These are phyloP conservation scores for Cuculus canorus DNA, from an alignment of 2,797 vertebrate genomes.

Conservation along the genomic window DNA sequence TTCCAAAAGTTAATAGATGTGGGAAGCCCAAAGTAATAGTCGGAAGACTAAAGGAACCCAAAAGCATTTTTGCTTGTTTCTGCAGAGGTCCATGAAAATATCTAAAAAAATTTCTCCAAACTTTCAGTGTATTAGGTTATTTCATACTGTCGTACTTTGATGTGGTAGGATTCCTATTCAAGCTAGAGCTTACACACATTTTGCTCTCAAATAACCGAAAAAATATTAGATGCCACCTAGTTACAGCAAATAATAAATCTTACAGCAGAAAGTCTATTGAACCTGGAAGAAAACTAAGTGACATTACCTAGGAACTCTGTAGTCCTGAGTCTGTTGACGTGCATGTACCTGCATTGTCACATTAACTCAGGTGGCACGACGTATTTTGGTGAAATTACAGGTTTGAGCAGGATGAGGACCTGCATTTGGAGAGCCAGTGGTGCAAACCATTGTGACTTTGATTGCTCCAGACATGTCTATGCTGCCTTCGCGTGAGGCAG, in stretches of 20 bases:
- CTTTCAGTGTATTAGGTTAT: not conserved
- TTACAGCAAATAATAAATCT: not conserved
- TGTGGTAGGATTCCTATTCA: not conserved
- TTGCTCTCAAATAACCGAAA: not conserved
- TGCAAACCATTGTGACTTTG: not conserved
- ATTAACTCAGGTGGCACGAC: not conserved
- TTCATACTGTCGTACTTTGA: not conserved
- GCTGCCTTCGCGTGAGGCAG: not conserved
- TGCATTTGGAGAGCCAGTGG: not conserved
- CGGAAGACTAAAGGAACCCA: not conserved
- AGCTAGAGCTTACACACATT: not conserved
- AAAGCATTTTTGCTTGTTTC: not conserved
- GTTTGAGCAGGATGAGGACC: not conserved
- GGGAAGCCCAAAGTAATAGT: not conserved
- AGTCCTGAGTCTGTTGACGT: not conserved
- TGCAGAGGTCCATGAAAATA: not conserved
- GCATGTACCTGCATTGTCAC: not conserved
- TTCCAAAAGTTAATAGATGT: not conserved
- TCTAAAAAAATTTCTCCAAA: not conserved
- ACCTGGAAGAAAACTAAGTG: not conserved
- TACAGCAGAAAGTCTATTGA: not conserved
- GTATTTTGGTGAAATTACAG: not conserved
- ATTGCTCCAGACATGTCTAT: not conserved
- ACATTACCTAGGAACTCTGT: not conserved
- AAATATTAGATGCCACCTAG: not conserved